Evolutionary conservation across 2,888 invertebrate genomes (phyloP).

Genomic region (Bembecia ichneumoniformis): DNA sequence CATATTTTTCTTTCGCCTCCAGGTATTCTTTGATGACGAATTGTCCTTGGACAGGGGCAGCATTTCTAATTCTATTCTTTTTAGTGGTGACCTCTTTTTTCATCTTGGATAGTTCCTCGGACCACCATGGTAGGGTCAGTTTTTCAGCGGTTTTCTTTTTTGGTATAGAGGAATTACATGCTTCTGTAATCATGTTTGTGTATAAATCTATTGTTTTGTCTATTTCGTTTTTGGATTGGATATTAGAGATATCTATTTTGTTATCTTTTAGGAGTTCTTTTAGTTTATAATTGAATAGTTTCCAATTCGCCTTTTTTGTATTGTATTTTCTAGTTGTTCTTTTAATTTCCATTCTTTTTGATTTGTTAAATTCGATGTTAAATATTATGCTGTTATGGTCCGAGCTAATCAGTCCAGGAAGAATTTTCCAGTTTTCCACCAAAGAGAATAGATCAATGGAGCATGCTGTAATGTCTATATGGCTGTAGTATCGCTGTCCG

Average conservation of each 20-base stretch:
- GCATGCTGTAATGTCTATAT: constrained; percentile 18
- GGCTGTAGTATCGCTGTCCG: constrained; percentile 6
- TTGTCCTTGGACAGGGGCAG: background rate
- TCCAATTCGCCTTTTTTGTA: constrained; percentile 4
- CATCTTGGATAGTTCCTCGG: constrained; percentile 4
- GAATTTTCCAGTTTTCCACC: constrained; percentile 8
- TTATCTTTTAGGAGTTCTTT: background rate
- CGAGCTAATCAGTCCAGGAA: constrained; percentile 1
- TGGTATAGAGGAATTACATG: constrained; percentile 5
- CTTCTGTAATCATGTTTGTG: background rate
- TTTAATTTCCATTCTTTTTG: background rate
- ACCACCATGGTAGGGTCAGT: constrained; percentile 10
- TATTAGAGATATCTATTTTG: background rate
- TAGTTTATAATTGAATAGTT: constrained; percentile 3
- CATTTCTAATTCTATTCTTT: background rate
- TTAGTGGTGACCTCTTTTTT: constrained; percentile 6
- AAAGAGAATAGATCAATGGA: too few species aligned
- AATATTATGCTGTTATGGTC: constrained; percentile 6
- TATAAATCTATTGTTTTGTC: background rate
- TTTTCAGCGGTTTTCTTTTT: constrained; percentile 1
- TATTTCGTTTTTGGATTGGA: background rate
- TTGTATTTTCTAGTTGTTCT: constrained; percentile 1
- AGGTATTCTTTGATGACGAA: background rate
- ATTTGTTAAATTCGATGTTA: background rate
- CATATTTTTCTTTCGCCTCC: background rate